phyloP scores from a whole-genome alignment of 53 echinoderm and acorn worm species.

The Holothuria leucospilota region DNA sequence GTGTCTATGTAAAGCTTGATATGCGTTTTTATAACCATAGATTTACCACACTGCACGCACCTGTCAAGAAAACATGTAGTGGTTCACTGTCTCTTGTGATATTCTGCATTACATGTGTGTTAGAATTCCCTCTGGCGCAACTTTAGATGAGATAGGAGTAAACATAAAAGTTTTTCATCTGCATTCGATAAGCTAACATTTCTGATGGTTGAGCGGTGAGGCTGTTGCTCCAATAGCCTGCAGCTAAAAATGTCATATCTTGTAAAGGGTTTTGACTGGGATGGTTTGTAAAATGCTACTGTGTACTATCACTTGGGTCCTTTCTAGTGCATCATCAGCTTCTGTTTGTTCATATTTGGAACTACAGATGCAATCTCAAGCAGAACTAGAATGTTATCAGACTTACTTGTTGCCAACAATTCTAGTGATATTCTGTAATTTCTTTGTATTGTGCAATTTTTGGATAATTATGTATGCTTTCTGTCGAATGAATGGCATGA shows the following conservation, averaged over 20 bases:
- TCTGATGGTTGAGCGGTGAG: not conserved
- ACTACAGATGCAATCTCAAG: not conserved
- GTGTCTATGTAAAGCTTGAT: slow-evolving; percentile 37
- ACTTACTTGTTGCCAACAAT: too few relatives aligned
- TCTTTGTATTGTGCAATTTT: too few relatives aligned
- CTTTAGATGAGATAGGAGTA: not conserved
- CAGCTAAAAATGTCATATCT: slow-evolving; percentile 33
- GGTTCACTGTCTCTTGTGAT: slow-evolving; percentile 25
- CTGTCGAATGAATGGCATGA: not conserved
- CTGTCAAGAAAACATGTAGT: slow-evolving; percentile 56
- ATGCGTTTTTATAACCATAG: slow-evolving; percentile 29
- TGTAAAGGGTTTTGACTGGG: not conserved
- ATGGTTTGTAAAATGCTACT: slow-evolving; percentile 31
- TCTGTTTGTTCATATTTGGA: slow-evolving; percentile 44
- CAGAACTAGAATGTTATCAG: not conserved
- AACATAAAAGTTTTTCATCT: not conserved
- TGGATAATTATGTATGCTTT: not conserved
- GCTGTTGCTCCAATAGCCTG: slow-evolving; percentile 31
- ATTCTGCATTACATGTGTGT: slow-evolving; percentile 58
- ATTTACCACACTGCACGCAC: slow-evolving; percentile 69
- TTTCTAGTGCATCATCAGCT: slow-evolving; percentile 33
- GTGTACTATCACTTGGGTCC: not conserved
- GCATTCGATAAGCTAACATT: not conserved
- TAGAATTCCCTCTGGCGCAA: slow-evolving; percentile 35
- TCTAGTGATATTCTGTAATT: too few relatives aligned